Percentiles rank a stretch among this genome's conserved stretches.
phyloP scores from a whole-genome alignment of 2,797 vertebrate species.

The Sphenopsis melanotis region DNA sequence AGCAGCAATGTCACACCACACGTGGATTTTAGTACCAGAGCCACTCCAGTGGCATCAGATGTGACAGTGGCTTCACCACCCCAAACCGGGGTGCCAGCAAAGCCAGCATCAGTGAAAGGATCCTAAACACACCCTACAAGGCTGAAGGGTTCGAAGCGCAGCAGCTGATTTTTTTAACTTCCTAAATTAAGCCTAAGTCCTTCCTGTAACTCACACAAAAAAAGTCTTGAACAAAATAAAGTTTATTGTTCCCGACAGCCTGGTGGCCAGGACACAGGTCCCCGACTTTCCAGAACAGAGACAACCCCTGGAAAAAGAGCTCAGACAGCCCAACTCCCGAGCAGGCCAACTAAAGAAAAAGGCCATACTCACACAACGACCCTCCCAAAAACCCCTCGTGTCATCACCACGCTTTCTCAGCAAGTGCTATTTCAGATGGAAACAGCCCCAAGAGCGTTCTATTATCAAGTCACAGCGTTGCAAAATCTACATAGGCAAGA shows the following conservation, averaged over 20 bases:
- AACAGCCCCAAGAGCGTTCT: not conserved
- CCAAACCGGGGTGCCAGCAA: not conserved
- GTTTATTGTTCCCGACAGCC: not conserved
- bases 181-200: not conserved
- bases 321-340: not conserved
- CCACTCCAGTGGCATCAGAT: not conserved
- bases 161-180: not conserved
- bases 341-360: not conserved
- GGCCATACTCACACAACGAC: not conserved
- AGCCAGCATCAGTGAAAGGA: not conserved
- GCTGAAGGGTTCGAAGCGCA: rapidly evolving
- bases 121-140: not conserved
- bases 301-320: not conserved
- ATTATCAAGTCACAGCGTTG: slow-evolving; percentile 66
- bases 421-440: not conserved
- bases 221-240: not conserved
- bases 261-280: not conserved
- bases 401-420: not conserved
- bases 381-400: not conserved
- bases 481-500: slow-evolving; percentile 71
- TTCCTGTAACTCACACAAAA: not conserved
- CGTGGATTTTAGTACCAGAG: rapidly evolving
- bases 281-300: not conserved
- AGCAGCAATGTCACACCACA: not conserved
- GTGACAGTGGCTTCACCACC: not conserved